Evolutionary conservation across 2,888 invertebrate genomes (phyloP).

Genomic region (Callimorpha dominula): DNA sequence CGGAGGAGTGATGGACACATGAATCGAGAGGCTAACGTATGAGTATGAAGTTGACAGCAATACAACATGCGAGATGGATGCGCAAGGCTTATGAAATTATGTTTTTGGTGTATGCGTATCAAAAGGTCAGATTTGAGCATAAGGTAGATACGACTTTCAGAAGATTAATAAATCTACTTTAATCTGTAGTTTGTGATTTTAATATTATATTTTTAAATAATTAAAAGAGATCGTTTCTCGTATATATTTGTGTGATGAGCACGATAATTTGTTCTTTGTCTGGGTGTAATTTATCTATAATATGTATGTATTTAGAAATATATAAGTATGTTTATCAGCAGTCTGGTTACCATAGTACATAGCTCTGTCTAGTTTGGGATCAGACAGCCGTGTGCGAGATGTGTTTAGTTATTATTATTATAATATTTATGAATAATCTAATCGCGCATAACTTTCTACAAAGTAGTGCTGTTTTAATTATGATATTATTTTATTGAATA

Average conservation of each 20-base stretch:
- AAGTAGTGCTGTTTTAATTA: neutral
- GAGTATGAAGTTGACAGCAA: constrained; percentile 10
- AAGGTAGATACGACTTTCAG: neutral
- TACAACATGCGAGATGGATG: constrained; percentile 14
- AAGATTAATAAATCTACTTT: neutral
- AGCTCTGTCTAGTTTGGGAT: too few species aligned
- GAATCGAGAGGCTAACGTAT: constrained; percentile 55
- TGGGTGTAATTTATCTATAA: too few species aligned
- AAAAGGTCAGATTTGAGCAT: neutral
- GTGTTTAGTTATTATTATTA: too few species aligned
- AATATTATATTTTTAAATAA: too few species aligned
- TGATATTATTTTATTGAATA: too few species aligned
- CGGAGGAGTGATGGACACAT: constrained; percentile 67
- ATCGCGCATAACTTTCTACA: neutral
- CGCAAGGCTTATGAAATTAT: constrained; percentile 15
- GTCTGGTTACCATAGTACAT: too few species aligned
- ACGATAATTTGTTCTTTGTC: too few species aligned
- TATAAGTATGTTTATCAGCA: too few species aligned
- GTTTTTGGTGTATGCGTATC: constrained; percentile 7
- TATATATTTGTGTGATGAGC: neutral
- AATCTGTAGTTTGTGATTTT: too few species aligned
- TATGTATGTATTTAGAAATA: too few species aligned
- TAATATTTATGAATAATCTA: neutral
- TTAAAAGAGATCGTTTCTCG: neutral
- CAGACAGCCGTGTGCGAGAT: too few species aligned